phyloP scores from a whole-genome alignment of 2,888 invertebrate species.

The Mimas tiliae region DNA sequence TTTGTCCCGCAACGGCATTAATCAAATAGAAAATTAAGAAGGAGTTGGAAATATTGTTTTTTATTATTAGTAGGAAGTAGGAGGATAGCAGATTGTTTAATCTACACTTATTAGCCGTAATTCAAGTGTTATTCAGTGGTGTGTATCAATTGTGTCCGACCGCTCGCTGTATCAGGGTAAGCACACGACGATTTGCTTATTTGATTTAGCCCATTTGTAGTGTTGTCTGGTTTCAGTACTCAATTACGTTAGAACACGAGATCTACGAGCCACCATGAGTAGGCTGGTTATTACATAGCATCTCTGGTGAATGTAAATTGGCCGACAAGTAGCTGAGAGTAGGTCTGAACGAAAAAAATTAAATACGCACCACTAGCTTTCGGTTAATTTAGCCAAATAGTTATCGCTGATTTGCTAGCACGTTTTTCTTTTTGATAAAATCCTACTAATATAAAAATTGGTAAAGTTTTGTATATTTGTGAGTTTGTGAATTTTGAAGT shows the following conservation, averaged over 20 bases:
- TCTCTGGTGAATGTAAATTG: slow-evolving; percentile 26
- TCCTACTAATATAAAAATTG: neutral
- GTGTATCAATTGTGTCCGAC: neutral
- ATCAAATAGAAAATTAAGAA: too few species aligned
- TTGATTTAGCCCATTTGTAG: slow-evolving; percentile 26
- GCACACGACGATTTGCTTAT: slow-evolving; percentile 23
- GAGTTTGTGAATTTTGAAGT: too few species aligned
- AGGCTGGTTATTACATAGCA: slow-evolving; percentile 15
- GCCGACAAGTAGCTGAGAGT: slow-evolving; percentile 12
- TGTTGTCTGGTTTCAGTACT: slow-evolving; percentile 24
- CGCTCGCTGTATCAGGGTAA: slow-evolving; percentile 10
- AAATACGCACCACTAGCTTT: slow-evolving; percentile 16
- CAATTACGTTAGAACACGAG: slow-evolving; percentile 13
- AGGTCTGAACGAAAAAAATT: slow-evolving; percentile 3
- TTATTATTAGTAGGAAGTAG: too few species aligned
- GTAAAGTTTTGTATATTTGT: too few species aligned
- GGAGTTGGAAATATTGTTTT: too few species aligned
- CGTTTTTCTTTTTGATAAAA: neutral
- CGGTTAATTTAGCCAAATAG: neutral
- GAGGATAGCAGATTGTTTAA: too few species aligned
- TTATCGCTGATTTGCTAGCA: slow-evolving; percentile 5
- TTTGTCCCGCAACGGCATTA: too few species aligned
- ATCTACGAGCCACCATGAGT: slow-evolving; percentile 23
- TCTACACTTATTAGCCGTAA: neutral
- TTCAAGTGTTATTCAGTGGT: neutral